phyloP scores from a whole-genome alignment of 2,797 vertebrate genomes.

The Halcyon smyrnensis region DNA sequence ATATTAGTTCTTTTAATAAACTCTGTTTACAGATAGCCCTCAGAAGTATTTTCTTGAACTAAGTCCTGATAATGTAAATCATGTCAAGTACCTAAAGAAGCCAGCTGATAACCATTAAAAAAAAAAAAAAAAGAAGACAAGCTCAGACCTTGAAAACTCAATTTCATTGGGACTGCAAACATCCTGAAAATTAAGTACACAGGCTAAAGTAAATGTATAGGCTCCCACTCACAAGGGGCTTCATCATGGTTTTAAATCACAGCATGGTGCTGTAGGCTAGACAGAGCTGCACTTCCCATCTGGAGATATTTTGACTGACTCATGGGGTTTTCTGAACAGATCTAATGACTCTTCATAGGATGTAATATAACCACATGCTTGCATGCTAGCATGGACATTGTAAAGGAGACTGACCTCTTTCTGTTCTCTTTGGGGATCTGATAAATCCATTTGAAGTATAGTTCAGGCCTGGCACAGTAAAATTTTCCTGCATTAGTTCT shows the following conservation, averaged over 20 bases:
- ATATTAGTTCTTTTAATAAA: neutral
- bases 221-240: conserved; percentile 41
- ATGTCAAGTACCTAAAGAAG: conserved; percentile 24
- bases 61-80: conserved; percentile 37
- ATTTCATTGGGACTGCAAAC: conserved; percentile 58
- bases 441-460: neutral
- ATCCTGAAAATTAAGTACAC: conserved; percentile 60
- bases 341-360: conserved; percentile 30
- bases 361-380: conserved; percentile 29
- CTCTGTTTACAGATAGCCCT: neutral
- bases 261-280: conserved; percentile 41
- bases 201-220: conserved; percentile 2
- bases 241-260: conserved; percentile 62
- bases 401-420: neutral
- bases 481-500: neutral
- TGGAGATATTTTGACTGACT: conserved; percentile 59
- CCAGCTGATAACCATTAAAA: conserved; percentile 63
- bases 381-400: neutral
- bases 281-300: conserved; percentile 39
- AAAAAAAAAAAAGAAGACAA: conserved; percentile 44
- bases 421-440: neutral
- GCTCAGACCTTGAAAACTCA: conserved; percentile 45
- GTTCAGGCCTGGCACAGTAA: neutral
- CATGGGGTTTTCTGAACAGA: neutral
- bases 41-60: neutral